Base-by-base conservation (phyloP, 2,888 invertebrate genomes). In the Pterobdella sp. region DNA sequence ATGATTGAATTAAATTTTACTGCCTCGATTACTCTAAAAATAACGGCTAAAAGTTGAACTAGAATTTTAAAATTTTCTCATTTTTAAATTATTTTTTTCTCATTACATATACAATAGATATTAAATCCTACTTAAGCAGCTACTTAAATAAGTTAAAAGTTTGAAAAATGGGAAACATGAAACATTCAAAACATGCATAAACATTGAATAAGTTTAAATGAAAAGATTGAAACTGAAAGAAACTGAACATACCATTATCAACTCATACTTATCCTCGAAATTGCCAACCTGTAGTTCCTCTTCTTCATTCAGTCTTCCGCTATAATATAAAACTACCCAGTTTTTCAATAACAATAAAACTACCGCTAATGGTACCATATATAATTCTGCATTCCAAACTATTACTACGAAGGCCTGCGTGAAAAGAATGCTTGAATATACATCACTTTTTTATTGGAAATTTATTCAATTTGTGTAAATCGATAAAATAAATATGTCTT, bases 371-470 rank as follows among this genome's bases (percentile, higher is more conserved):
- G 97, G 97, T 74, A 95, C 84, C 90, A 97, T 96, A 88, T 92
- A 97, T 79, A 94, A 90, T 84, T 98, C 91, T 82, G 95, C 94
- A 84, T 92, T 93, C 83, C 94, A 93, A 79, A 94, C 94, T 73
- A 91, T 88, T 0, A 93, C 85, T 72, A 97, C 87, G 88, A 94
- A 98, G 26, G 90, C 80, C 86, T 87, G 79, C 37, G 80, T 79
- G 42, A 66, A 26, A 42, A 36, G 1, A 60, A 49, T 32, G 3
- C 31, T 1, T 3, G 32, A 22, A 26, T 14, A 34, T 42, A 2
- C 34, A 7, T 14, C 7, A 14, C 49, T 22, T 22, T 14, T 42
- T 42, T 42, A 22, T 7, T 42, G 7, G 49, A 42, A 14, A 42
- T 22, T 22, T 14, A 14, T 42, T 42, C 49, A 7, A 42, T 42